Evolutionary conservation across 92 coral and sea anemone species (phyloP).

Genomic region (Diadumene lineata): DNA sequence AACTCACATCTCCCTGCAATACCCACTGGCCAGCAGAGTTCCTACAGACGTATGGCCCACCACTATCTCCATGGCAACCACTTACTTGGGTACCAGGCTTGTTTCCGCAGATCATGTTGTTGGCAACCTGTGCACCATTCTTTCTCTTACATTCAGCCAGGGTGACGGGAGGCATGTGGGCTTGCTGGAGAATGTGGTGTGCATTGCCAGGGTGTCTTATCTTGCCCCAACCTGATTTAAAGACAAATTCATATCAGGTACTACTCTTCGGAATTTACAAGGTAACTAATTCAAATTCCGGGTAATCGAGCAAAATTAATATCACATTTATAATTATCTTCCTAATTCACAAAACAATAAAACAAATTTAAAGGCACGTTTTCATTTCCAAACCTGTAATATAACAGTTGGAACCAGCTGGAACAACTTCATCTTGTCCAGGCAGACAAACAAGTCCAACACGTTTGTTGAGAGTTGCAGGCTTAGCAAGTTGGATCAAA

Average conservation of each 20-base stretch:
- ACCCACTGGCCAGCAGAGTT: constrained; percentile 62
- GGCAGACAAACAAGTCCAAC: constrained; percentile 70
- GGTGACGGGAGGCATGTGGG: constrained; percentile 76
- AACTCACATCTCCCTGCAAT: constrained; percentile 78
- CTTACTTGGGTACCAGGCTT: constrained; percentile 16
- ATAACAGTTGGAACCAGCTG: constrained; percentile 49
- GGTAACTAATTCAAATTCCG: no score
- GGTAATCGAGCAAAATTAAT: neutral
- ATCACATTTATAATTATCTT: neutral
- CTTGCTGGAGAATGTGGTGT: constrained; percentile 85
- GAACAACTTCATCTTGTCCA: constrained; percentile 37
- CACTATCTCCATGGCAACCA: constrained; percentile 89
- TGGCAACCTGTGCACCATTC: neutral
- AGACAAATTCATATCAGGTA: no score
- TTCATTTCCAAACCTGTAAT: constrained; percentile 53
- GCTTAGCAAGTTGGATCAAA: constrained; percentile 46
- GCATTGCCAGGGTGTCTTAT: constrained; percentile 86
- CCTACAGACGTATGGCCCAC: constrained; percentile 81
- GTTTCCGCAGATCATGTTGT: neutral
- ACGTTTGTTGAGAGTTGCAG: constrained; percentile 49
- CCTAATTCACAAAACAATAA: neutral
- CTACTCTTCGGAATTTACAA: no score
- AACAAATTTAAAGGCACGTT: neutral
- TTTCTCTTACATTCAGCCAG: constrained; percentile 62
- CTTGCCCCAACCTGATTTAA: constrained; percentile 66